Base-by-base conservation (phyloP, 35 echinoderm and acorn worm genomes). In the Amphiura filiformis region DNA sequence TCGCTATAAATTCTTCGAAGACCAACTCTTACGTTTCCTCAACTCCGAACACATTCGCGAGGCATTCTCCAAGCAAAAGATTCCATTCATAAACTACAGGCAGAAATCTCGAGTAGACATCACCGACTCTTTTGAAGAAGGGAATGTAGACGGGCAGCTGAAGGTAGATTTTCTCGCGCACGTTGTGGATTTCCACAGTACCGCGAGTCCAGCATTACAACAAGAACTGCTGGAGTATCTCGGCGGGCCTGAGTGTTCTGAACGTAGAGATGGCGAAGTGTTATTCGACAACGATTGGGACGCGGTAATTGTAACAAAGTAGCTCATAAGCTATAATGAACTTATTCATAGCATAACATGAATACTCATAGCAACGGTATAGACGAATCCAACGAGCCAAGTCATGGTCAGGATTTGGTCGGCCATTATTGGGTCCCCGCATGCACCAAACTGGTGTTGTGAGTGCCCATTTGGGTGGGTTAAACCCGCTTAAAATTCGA, bases 161-260 rank as follows among this genome's bases (percentile, higher is more conserved):
- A 65, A 87, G 32, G 56, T 92, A 26, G 90, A 92, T 44, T 92
- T 92, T 49, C 41, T 92, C 18, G 76, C 44, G 12, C 83, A 92
- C 70, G 36, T 76, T 0, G 26, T 86, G 77, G 37, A 92, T 34
- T 79, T 87, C 49, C 84, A 56, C 5, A 61, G 44, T 31, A 57
- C 84, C 0, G 90, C 84, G 17, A 1, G 84, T 3, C 39, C 84
- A 2, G 89, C 77, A 35, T 35, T 85, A 18, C 65, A 85, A 34
- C 26, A 38, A 34, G 82, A 91, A 30, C 32, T 85, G 37, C 39
- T 91, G 0, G 82, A 91, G 23, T 91, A 79, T 56, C 22, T 91
- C 1, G 89, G 81, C 13, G 77, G 81, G 4, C 40, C 33, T 26
- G 1, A 61, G 3, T 91, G 89, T 47, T 80, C 89, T 13, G 75